phyloP scores from a whole-genome alignment of 2,888 invertebrate species.

The Neria commutata region DNA sequence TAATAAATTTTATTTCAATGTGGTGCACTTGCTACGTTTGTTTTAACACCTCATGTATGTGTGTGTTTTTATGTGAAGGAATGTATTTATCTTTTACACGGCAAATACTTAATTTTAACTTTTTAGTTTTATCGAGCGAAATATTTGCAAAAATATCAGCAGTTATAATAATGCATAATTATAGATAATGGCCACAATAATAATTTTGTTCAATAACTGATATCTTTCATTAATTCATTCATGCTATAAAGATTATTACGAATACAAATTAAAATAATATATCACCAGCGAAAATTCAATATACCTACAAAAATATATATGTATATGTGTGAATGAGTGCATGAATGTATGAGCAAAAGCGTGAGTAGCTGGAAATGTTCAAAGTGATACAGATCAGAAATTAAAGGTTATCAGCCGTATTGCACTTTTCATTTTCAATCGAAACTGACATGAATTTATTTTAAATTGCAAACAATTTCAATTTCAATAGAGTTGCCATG shows the following conservation, averaged over 20 bases:
- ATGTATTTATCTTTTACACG: not conserved
- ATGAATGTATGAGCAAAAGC: not conserved
- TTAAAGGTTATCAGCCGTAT: not conserved
- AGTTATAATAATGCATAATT: not conserved
- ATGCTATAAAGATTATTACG: constrained; percentile 11
- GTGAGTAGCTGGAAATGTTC: not conserved
- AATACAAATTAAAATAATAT: constrained; percentile 6
- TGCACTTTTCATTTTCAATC: not conserved
- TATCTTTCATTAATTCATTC: constrained; percentile 22
- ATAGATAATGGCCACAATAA: constrained; percentile 1
- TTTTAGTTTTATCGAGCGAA: not conserved
- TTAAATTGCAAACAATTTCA: not conserved
- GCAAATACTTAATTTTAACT: not conserved
- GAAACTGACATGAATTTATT: not conserved
- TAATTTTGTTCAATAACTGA: not conserved
- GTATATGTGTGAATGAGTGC: too few species aligned
- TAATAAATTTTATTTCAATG: not conserved
- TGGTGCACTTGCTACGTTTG: not conserved
- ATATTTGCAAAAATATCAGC: not conserved
- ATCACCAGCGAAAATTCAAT: constrained; percentile 13
- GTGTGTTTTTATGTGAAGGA: not conserved
- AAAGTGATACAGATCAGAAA: not conserved
- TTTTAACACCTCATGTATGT: not conserved
- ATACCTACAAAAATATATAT: constrained; percentile 9
- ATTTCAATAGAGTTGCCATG: not conserved